Evolutionary conservation across 2,888 invertebrate species (phyloP).

Genomic region (Strigamia crassipes): DNA sequence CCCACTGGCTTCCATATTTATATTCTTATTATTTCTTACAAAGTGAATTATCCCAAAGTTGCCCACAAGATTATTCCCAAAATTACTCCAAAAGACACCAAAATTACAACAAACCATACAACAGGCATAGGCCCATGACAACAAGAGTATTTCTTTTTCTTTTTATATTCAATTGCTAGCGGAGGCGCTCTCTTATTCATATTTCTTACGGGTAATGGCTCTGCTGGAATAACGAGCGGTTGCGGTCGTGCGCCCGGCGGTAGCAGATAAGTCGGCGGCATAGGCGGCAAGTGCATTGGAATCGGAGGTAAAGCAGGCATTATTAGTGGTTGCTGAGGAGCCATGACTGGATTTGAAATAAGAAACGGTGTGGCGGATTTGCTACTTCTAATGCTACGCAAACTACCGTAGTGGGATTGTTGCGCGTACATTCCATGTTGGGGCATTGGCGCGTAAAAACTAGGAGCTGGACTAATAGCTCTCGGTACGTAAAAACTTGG

Average conservation of each 20-base stretch:
- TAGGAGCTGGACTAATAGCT: not conserved
- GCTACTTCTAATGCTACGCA: conserved; percentile 44
- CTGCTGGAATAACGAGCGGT: conserved; percentile 53
- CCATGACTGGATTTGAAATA: not conserved
- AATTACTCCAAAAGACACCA: conserved; percentile 50
- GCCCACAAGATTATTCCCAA: conserved; percentile 50
- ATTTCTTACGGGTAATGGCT: conserved; percentile 53
- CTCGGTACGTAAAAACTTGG: conserved; percentile 47
- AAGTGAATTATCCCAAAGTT: conserved; percentile 49
- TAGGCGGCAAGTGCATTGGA: conserved; percentile 50
- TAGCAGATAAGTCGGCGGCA: conserved; percentile 51
- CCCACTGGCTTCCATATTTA: no score
- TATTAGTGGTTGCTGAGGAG: not conserved
- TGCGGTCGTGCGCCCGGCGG: conserved; percentile 52
- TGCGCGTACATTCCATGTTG: not conserved
- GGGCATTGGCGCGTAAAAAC: not conserved
- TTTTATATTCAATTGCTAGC: conserved; percentile 18
- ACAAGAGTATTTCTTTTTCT: conserved; percentile 48
- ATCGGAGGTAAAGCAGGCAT: conserved; percentile 33
- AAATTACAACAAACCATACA: conserved; percentile 50
- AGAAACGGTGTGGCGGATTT: conserved; percentile 13
- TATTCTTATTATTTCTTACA: no score
- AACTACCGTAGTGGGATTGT: conserved; percentile 50
- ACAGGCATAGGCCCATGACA: conserved; percentile 50
- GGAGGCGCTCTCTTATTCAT: conserved; percentile 51